Base-by-base conservation (phyloP, 2,888 invertebrate species). In the Lingula anatina region DNA sequence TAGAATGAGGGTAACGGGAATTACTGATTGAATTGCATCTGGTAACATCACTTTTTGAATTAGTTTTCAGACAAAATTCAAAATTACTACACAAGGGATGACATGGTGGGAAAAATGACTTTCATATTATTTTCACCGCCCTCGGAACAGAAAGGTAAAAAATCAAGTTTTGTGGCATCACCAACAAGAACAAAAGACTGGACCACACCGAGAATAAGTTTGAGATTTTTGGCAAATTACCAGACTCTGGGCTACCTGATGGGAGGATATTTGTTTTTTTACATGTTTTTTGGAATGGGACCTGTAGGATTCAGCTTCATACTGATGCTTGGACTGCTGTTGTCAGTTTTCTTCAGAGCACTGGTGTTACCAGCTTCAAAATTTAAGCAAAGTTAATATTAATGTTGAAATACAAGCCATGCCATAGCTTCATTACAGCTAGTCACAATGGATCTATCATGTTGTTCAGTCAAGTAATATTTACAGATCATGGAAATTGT, bases 31-130 rank as follows among this genome's bases (percentile, higher is more conserved):
- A n/a, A n/a, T n/a, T n/a, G n/a, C n/a, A n/a, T n/a, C n/a, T n/a
- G n/a, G n/a, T n/a, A n/a, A n/a, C n/a, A n/a, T n/a, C n/a, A n/a
- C n/a, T n/a, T 56, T 56, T 56, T 66, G 59, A 51, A 83, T 53
- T 76, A 92, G 91, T 90, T 85, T 76, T 81, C 81, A 23, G 71
- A 77, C 1, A 82, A 86, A 61, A 84, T 93, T 50, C 73, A 79
- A 46, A 73, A 74, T 3, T 65, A 84, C 2, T 93, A 89, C 80
- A 44, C 62, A 31, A 57, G 69, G 26, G 47, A 47, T 18, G 67
- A 65, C 46, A 43, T 70, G 15, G 25, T 64, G 3, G 71, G 71
- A 4, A 56, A 59, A 21, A 48, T 71, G 50, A 57, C 64, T 9
- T 54, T 62, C 12, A 65, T 68, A 4, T 66, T 61, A 49, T 61